Conservation (phyloP, 2,888 invertebrate genomes). For the Drosophila ezoana region DNA sequence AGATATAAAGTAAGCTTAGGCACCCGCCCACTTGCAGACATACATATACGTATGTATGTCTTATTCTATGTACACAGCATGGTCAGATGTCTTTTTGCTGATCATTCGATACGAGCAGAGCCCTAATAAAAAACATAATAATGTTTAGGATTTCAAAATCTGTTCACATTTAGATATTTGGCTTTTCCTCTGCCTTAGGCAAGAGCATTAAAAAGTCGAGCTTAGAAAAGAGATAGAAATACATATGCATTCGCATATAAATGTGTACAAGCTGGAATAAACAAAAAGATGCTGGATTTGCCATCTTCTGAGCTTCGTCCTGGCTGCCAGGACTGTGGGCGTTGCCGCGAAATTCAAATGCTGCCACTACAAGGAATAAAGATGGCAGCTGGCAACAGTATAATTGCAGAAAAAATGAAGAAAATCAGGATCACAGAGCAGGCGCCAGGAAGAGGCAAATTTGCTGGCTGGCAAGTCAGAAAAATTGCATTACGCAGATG, state of each 20-base stretch:
- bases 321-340: neutral
- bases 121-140: conserved; percentile 64
- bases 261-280: too few species aligned
- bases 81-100: conserved; percentile 41
- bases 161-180: conserved; percentile 68
- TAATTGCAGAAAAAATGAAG: conserved; percentile 31
- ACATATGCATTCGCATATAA: too few species aligned
- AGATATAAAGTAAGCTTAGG: conserved; percentile 25
- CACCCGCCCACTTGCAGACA: conserved; percentile 8
- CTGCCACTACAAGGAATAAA: conserved; percentile 46
- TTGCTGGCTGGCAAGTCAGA: conserved; percentile 52
- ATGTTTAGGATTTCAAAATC: conserved; percentile 60
- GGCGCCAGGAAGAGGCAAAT: conserved; percentile 47
- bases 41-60: neutral
- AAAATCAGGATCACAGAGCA: conserved; percentile 37
- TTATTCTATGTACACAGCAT: conserved; percentile 8
- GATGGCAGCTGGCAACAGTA: conserved; percentile 36
- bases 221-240: conserved; percentile 8
- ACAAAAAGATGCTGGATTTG: neutral
- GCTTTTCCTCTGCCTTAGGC: conserved; percentile 37
- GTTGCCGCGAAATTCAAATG: conserved; percentile 20
- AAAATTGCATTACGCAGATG: conserved; percentile 80
- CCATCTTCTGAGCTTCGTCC: neutral
- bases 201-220: too few species aligned
- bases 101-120: conserved; percentile 30